phyloP scores from a whole-genome alignment of 2,797 vertebrate genomes.

The Lithobates sylvaticus region DNA sequence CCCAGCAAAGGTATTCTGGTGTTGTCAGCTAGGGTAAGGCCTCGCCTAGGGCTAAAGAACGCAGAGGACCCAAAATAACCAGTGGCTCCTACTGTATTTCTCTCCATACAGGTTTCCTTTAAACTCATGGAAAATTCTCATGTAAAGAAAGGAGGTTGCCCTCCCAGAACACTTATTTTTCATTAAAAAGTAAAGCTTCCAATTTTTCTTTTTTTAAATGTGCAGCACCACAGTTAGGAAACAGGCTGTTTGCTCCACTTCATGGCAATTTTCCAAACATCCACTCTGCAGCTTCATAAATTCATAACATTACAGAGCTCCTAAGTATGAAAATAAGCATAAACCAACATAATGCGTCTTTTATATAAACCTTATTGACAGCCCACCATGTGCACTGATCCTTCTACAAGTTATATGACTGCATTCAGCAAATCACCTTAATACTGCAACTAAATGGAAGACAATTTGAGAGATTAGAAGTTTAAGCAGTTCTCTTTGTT shows the following conservation, averaged over 20 bases:
- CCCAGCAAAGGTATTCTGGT: too few species aligned
- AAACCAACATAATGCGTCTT: not conserved
- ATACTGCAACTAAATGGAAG: not conserved
- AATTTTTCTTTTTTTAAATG: not conserved
- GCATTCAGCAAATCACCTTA: not conserved
- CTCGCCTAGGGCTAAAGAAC: too few species aligned
- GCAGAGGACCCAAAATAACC: too few species aligned
- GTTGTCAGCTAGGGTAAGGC: too few species aligned
- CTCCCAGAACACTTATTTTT: not conserved
- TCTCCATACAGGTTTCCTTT: not conserved
- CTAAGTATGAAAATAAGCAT: conserved; percentile 10
- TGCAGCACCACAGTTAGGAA: not conserved
- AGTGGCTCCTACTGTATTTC: too few species aligned
- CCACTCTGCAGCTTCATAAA: not conserved
- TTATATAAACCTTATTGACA: conserved; percentile 13
- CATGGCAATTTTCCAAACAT: conserved; percentile 16
- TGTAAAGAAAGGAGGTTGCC: not conserved
- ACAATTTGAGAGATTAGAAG: not conserved
- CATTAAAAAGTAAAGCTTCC: not conserved
- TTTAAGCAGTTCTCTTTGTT: not conserved
- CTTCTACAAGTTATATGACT: not conserved
- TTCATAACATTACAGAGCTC: not conserved
- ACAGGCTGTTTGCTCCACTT: not conserved
- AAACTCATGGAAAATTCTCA: not conserved
- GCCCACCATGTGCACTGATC: not conserved